Conservation (phyloP, 2,113 vertebrate species). For the Limnothrissa miodon region DNA sequence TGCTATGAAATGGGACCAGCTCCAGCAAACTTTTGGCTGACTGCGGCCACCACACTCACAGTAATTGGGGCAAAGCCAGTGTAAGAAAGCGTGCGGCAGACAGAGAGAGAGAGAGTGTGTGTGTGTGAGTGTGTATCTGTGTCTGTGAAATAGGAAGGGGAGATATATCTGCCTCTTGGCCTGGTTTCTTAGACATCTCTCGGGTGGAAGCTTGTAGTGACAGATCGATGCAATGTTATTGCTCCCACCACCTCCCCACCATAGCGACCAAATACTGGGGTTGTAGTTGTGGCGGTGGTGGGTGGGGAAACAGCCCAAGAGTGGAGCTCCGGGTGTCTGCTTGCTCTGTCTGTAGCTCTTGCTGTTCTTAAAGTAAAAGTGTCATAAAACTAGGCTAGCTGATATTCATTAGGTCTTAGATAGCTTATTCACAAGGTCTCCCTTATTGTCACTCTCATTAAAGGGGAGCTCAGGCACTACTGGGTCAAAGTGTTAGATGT, state of each 20-base stretch:
- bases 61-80: neutral
- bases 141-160: constrained; percentile 24
- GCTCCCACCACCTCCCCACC: neutral
- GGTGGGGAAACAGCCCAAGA: neutral
- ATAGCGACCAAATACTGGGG: neutral
- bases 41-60: neutral
- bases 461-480: too few relatives aligned
- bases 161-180: neutral
- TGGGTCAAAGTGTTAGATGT: too few relatives aligned
- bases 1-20: neutral
- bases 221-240: constrained; percentile 2
- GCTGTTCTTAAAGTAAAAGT: neutral
- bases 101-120: neutral
- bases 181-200: constrained; percentile 7
- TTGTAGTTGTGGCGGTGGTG: neutral
- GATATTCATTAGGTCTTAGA: too few relatives aligned
- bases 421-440: too few relatives aligned
- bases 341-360: neutral
- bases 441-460: neutral
- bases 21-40: neutral
- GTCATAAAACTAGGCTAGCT: neutral
- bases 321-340: neutral
- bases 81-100: neutral
- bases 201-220: neutral
- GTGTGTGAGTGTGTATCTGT: neutral